A percentile compares a stretch with the other conserved stretches of the same genome.
These are phyloP conservation scores for Thamnaconus septentrionalis DNA, from an alignment of 2,113 vertebrate genomes.

Conservation along the genomic window DNA sequence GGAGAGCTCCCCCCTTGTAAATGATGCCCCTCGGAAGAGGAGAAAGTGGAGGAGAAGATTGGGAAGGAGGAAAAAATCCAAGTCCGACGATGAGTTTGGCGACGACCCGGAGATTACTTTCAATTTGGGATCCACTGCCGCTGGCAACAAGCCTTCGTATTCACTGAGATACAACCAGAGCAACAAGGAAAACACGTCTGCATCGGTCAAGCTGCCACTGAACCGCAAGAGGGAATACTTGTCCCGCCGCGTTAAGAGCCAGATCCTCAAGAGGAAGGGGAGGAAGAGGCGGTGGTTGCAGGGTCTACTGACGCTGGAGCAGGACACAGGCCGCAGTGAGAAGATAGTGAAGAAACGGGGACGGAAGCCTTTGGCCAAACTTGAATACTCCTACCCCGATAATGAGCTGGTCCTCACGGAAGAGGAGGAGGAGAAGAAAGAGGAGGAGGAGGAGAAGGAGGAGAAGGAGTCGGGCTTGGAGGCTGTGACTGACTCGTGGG, in stretches of 20 bases:
- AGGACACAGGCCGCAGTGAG: conserved; percentile 27
- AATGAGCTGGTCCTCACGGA: background rate
- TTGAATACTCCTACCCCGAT: conserved; percentile 57
- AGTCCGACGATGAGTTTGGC: conserved; percentile 50
- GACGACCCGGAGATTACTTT: conserved; percentile 69
- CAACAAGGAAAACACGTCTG: conserved; percentile 35
- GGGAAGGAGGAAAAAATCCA: conserved; percentile 10
- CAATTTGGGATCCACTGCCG: conserved; percentile 41
- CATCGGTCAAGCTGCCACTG: conserved; percentile 42
- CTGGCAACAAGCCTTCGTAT: conserved; percentile 43
- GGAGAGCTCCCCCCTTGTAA: conserved; percentile 2
- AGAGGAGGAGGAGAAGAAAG: no score
- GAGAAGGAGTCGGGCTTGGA: background rate
- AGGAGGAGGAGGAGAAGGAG: background rate
- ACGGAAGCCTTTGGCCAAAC: conserved; percentile 49
- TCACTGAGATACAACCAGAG: conserved; percentile 56
- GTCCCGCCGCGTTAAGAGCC: conserved; percentile 71
- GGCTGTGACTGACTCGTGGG: conserved; percentile 12
- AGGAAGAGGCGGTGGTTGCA: conserved; percentile 71
- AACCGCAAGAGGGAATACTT: conserved; percentile 68
- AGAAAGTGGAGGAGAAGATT: conserved; percentile 42
- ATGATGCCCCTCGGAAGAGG: conserved; percentile 29
- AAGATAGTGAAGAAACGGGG: conserved; percentile 52
- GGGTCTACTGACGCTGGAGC: conserved; percentile 59
- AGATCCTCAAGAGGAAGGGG: conserved; percentile 72